These are phyloP conservation scores for Carassius gibelio DNA, from an alignment of 2,113 vertebrate species.

Conservation along the genomic window DNA sequence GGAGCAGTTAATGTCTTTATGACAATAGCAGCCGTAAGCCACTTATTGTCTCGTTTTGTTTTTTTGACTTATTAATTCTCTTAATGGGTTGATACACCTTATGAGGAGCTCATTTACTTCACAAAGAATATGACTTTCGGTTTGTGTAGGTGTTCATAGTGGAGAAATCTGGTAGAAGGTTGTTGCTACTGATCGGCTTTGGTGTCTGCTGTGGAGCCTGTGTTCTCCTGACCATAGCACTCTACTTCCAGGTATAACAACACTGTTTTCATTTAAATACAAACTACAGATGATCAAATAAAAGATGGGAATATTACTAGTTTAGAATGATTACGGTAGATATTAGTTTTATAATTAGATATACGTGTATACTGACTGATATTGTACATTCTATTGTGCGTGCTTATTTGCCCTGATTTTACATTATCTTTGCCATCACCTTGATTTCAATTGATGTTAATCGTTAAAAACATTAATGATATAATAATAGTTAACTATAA, in stretches of 20 bases:
- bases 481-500: neutral
- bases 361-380: neutral
- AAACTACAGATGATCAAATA: too few species aligned
- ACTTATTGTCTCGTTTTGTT: too few species aligned
- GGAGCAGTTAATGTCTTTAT: slow-evolving; percentile 89
- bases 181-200: slow-evolving; percentile 87
- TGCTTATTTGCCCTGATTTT: neutral
- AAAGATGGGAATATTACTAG: too few species aligned
- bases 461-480: neutral
- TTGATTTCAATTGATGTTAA: neutral
- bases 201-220: slow-evolving; percentile 80
- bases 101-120: neutral
- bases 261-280: too few species aligned
- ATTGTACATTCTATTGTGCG: neutral
- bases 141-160: slow-evolving; percentile 87
- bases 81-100: neutral
- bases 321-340: too few species aligned
- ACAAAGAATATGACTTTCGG: neutral
- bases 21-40: slow-evolving; percentile 81
- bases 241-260: slow-evolving; percentile 83
- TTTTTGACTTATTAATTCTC: too few species aligned
- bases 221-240: slow-evolving; percentile 79
- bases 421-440: neutral
- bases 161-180: slow-evolving; percentile 81
- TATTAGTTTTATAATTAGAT: too few species aligned